Percentiles rank a stretch among this genome's conserved stretches.
Evolutionary conservation across 2,888 invertebrate genomes (phyloP).

Genomic region (Caenorhabditis sp.): DNA sequence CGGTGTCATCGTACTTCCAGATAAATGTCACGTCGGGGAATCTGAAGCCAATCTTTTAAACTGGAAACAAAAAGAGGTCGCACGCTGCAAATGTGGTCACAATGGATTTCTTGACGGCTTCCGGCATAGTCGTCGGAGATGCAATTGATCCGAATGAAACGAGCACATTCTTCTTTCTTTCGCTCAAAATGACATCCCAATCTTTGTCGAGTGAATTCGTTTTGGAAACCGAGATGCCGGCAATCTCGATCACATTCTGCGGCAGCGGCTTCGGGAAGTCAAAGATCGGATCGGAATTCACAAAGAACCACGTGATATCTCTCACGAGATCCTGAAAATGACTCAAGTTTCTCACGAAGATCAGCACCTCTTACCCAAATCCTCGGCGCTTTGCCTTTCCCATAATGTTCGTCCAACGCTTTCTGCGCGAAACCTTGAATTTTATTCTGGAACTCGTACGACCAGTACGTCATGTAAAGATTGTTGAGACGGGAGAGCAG

Average conservation of each 20-base stretch:
- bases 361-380: slow-evolving; percentile 48
- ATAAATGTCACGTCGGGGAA: slow-evolving; percentile 70
- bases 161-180: slow-evolving; percentile 54
- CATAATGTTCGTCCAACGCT: slow-evolving; percentile 47
- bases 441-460: slow-evolving; percentile 52
- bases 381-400: slow-evolving; percentile 30
- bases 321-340: slow-evolving; percentile 56
- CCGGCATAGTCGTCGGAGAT: slow-evolving; percentile 50
- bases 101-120: slow-evolving; percentile 45
- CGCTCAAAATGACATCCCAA: slow-evolving; percentile 54
- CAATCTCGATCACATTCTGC: slow-evolving; percentile 64
- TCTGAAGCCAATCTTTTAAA: slow-evolving; percentile 2
- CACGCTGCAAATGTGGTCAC: slow-evolving; percentile 40
- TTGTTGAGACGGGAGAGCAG: slow-evolving; percentile 44
- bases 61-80: neutral
- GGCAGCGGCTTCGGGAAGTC: slow-evolving; percentile 67
- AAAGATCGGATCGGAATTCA: slow-evolving; percentile 65
- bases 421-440: slow-evolving; percentile 43
- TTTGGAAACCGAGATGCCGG: slow-evolving; percentile 57
- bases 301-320: slow-evolving; percentile 61
- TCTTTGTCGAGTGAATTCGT: slow-evolving; percentile 37
- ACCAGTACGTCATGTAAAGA: slow-evolving; percentile 53
- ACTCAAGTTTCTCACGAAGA: too few relatives aligned
- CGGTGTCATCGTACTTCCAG: slow-evolving; percentile 67
- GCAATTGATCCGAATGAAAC: slow-evolving; percentile 67